A percentile compares a stretch with the other conserved stretches of the same genome.
Conservation (phyloP, 2,888 invertebrate genomes). For the Sinotaia quadrata region DNA sequence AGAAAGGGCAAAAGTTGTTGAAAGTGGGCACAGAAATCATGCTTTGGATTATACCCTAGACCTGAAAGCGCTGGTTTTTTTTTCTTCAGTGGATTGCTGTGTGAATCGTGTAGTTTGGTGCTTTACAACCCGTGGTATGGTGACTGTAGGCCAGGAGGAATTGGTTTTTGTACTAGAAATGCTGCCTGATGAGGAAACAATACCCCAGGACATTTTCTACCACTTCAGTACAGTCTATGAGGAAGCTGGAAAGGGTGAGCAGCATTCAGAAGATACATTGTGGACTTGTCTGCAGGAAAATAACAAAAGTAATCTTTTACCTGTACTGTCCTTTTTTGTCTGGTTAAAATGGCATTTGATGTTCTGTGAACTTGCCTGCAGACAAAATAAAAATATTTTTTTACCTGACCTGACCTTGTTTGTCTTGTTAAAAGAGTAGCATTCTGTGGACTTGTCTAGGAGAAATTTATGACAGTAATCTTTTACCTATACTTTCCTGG, state of each 20-base stretch:
- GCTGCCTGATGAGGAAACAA: conserved; percentile 75
- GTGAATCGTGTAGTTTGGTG: conserved; percentile 77
- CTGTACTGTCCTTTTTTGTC: background rate
- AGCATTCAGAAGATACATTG: background rate
- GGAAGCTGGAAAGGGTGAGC: conserved; percentile 73
- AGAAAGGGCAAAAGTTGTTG: too few species aligned
- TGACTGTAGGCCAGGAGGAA: conserved; percentile 87
- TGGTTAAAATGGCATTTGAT: background rate
- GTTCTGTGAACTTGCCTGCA: background rate
- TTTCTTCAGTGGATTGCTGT: conserved; percentile 79
- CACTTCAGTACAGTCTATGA: conserved; percentile 83
- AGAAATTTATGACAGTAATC: too few species aligned
- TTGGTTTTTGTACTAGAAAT: conserved; percentile 82
- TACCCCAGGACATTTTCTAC: conserved; percentile 81
- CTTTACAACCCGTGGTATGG: conserved; percentile 83
- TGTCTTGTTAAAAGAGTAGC: too few species aligned
- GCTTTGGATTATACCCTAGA: too few species aligned
- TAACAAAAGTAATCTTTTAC: too few species aligned
- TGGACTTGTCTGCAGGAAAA: background rate
- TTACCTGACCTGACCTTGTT: too few species aligned
- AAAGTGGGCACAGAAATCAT: too few species aligned
- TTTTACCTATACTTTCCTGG: too few species aligned
- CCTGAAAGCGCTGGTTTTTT: too few species aligned
- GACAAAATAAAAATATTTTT: background rate
- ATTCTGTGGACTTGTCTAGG: too few species aligned